Conservation (phyloP, 2,888 invertebrate genomes). For the Ernsta delagoae region DNA sequence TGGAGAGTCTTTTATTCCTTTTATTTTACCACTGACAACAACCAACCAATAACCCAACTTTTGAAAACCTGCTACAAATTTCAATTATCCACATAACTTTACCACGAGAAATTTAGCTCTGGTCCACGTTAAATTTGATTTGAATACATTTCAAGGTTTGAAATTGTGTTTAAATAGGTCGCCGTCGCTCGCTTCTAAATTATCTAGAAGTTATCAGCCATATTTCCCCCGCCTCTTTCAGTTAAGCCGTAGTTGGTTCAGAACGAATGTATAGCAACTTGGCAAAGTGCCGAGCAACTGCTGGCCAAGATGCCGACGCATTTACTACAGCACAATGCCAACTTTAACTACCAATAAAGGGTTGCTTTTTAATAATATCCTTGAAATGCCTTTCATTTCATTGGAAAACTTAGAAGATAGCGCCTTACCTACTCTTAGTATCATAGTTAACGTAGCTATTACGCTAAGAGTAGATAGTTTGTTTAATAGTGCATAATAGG, state of each 20-base stretch:
- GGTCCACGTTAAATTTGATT: background rate
- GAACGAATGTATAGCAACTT: background rate
- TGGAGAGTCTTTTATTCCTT: no score
- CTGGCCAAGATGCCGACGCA: background rate
- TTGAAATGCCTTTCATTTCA: no score
- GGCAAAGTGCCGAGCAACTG: background rate
- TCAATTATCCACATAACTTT: background rate
- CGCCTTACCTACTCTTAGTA: no score
- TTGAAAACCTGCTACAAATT: background rate
- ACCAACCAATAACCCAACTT: no score
- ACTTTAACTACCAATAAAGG: background rate
- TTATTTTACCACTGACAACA: no score
- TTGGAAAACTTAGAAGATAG: no score
- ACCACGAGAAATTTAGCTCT: no score
- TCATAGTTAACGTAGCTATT: no score
- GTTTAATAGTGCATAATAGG: no score
- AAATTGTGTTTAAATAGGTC: background rate
- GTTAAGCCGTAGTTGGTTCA: conserved; percentile 2
- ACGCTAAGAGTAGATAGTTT: no score
- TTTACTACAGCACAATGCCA: background rate
- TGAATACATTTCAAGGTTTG: background rate
- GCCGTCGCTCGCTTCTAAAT: background rate
- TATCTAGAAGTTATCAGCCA: conserved; percentile 1
- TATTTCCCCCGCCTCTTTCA: conserved; percentile 1
- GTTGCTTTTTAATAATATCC: no score